These are phyloP conservation scores for Alcedo quadribrachys DNA, from an alignment of 2,797 vertebrate species.

Conservation along the genomic window DNA sequence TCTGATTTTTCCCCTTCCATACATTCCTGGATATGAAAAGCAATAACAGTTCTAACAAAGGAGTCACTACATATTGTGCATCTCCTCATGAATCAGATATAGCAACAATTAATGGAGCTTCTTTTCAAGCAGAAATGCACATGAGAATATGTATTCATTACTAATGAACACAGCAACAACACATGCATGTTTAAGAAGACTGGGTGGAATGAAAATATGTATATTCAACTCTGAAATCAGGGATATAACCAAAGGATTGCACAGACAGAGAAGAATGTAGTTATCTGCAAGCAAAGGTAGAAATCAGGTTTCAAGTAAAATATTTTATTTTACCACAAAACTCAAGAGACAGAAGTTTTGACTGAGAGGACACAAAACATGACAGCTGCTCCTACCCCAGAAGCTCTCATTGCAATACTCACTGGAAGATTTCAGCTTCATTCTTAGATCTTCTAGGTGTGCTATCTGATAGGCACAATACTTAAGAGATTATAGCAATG, in stretches of 20 bases:
- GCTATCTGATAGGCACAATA: neutral
- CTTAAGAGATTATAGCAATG: neutral
- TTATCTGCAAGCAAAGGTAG: neutral
- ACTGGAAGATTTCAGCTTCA: neutral
- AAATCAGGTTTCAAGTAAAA: neutral
- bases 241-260: neutral
- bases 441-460: neutral
- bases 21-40: neutral
- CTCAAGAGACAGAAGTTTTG: neutral
- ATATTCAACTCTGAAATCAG: neutral
- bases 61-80: neutral
- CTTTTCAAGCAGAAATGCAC: neutral
- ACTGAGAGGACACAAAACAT: neutral
- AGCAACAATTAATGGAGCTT: neutral
- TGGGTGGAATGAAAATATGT: rapidly evolving
- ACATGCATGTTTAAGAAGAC: neutral
- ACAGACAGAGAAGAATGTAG: neutral
- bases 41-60: neutral
- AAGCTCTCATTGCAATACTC: neutral
- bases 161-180: neutral
- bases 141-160: neutral
- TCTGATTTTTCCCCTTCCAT: neutral
- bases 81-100: neutral
- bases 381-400: neutral
- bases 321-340: neutral